phyloP scores from a whole-genome alignment of 2,797 vertebrate species.

The Rhinichthys osculus region DNA sequence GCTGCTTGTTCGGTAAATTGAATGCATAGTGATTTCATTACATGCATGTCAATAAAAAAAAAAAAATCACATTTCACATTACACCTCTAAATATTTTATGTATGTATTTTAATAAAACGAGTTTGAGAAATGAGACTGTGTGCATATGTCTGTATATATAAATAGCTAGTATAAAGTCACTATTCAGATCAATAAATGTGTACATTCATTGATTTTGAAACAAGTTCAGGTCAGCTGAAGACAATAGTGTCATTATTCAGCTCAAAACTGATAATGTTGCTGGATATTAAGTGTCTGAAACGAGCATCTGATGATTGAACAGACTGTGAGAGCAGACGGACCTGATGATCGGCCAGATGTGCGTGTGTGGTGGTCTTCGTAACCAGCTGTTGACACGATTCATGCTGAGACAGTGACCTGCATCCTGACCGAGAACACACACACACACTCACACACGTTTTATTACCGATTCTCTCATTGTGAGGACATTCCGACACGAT shows the following conservation, averaged over 20 bases:
- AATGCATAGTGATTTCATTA: background rate
- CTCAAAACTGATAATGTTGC: background rate
- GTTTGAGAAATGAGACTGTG: no score
- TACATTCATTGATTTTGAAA: no score
- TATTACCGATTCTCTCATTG: no score
- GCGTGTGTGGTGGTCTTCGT: conserved; percentile 34
- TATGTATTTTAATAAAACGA: no score
- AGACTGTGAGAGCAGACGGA: background rate
- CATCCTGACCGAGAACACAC: conserved; percentile 20
- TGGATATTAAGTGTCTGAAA: background rate
- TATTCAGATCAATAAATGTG: background rate
- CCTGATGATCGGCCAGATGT: background rate
- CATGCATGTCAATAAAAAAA: background rate
- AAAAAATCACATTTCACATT: no score
- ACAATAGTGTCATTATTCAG: background rate
- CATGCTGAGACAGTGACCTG: conserved; percentile 36
- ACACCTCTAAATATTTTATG: background rate
- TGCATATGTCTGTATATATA: no score
- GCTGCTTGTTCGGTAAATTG: background rate
- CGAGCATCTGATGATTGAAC: background rate
- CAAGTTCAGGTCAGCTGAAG: background rate
- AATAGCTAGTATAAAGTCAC: no score
- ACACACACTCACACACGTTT: background rate
- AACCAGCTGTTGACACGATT: conserved; percentile 34
- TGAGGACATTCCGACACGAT: no score